Conservation (phyloP, 2,888 invertebrate genomes). For the Silvanus unidentatus region DNA sequence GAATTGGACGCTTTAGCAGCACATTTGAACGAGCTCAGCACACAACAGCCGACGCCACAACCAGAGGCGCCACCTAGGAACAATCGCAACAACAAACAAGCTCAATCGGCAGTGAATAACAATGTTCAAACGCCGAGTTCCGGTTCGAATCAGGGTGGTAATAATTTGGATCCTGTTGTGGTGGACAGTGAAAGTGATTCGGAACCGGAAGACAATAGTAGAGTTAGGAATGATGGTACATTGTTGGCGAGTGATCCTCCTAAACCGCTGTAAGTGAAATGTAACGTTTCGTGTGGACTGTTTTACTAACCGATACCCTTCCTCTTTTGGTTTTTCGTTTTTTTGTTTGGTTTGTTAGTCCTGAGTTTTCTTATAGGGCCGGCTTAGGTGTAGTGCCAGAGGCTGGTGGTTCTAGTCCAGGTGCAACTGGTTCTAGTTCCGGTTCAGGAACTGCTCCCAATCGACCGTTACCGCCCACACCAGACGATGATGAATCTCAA, state of each 20-base stretch:
- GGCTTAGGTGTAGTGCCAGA: conserved; percentile 61
- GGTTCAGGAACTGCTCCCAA: conserved; percentile 74
- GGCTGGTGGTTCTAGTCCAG: conserved; percentile 46
- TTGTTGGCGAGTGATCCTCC: conserved; percentile 94
- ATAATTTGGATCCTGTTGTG: conserved; percentile 56
- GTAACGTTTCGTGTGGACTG: background rate
- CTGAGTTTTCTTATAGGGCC: conserved; percentile 77
- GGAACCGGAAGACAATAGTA: conserved; percentile 75
- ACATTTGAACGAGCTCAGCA: conserved; percentile 89
- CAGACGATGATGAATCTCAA: conserved; percentile 74
- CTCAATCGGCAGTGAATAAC: conserved; percentile 36
- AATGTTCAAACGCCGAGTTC: conserved; percentile 39
- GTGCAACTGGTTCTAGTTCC: conserved; percentile 39
- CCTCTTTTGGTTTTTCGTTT: too few relatives aligned
- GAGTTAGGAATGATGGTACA: conserved; percentile 86
- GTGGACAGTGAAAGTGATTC: conserved; percentile 76
- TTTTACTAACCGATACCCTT: background rate
- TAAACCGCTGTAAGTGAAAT: conserved; percentile 80
- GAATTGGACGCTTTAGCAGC: conserved; percentile 95
- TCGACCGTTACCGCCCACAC: conserved; percentile 89
- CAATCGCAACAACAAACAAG: conserved; percentile 44
- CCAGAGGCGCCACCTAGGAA: conserved; percentile 67
- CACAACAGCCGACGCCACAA: conserved; percentile 58
- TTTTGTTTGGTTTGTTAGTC: conserved; percentile 52
- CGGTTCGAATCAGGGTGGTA: conserved; percentile 44